These are phyloP conservation scores for Desmophyllum pertusum DNA, from an alignment of 92 coral and sea anemone species.

Conservation along the genomic window DNA sequence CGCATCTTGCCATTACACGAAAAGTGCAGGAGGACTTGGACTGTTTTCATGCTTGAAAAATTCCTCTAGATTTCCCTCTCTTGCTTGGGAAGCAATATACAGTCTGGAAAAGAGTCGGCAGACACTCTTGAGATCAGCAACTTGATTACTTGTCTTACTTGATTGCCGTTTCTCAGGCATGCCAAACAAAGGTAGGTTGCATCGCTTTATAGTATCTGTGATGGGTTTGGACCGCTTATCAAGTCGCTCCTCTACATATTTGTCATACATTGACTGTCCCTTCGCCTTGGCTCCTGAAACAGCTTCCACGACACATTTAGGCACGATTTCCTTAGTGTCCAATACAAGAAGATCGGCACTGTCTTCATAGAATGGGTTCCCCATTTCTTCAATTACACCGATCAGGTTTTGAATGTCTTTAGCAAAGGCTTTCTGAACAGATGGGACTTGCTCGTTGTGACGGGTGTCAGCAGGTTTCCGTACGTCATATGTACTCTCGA, in stretches of 20 bases:
- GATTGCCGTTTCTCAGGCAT: constrained; percentile 20
- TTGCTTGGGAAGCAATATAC: constrained; percentile 57
- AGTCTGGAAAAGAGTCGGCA: constrained; percentile 45
- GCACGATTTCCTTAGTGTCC: constrained; percentile 54
- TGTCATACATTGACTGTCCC: constrained; percentile 48
- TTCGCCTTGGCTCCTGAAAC: constrained; percentile 26
- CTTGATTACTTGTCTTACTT: constrained; percentile 20
- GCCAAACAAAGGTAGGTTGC: constrained; percentile 53
- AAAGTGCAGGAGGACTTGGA: constrained; percentile 52
- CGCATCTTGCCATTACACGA: constrained; percentile 38
- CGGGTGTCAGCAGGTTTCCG: too few species aligned
- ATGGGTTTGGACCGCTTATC: constrained; percentile 28
- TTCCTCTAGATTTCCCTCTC: constrained; percentile 53
- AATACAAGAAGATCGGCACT: constrained; percentile 41
- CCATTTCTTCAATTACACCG: too few species aligned
- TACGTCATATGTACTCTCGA: too few species aligned
- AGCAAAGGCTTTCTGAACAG: constrained; percentile 25
- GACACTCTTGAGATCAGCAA: constrained; percentile 46
- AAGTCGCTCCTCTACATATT: constrained; percentile 52
- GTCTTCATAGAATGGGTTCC: constrained; percentile 63
- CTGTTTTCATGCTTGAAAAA: constrained; percentile 58
- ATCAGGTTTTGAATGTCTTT: too few species aligned
- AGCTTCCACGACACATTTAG: constrained; percentile 40
- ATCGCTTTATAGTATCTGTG: constrained; percentile 44
- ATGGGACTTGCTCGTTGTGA: too few species aligned